Evolutionary conservation across 2,888 invertebrate species (phyloP), one percentile per base, ranked within the genome.

Genomic region (Chelonus formosanus): DNA sequence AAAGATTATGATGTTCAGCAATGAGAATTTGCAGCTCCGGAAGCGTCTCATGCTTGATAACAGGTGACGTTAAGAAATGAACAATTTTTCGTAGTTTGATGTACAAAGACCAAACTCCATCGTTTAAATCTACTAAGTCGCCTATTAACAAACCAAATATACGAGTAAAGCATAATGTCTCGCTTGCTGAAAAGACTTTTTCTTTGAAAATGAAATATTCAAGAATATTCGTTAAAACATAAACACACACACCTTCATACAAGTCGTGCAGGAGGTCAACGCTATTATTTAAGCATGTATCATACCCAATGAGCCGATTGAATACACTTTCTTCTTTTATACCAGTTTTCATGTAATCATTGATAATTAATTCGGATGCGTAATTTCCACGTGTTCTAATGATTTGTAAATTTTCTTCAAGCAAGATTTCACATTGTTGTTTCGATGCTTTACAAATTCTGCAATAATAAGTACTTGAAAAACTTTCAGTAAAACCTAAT

Each of bases 211-310:
- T 65, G 1, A 69, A 67, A 53, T 57, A 48, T 54, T 71, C 67
- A 10, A 70, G 61, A 3, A 71, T 62, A 8, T 56, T 36, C 31
- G 61, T 56, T 61, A 71, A 65, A 40, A 57, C 67, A 63, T 71
- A 72, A 5, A 62, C 40, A 48, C 61, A 32, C 47, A 65, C 54
- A 10, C 71, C 67, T 62, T 70, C 68, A 3, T 43, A 47, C 20
- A 68, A 36, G 55, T 72, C 70, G 63, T 72, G 72, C 57, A 67
- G 60, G 40, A 54, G 35, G 47, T 70, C 63, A 47, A 66, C 63
- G 20, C 53, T 45, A 34, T 20, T 7, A 10, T 69, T 69, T 36
- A 58, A 58, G 59, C 48, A 45, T 53, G 57, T 56, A 48, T 67
- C 44, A 60, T 66, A 69, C 45, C 52, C 60, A 34, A 48, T n/a